Percentiles rank a stretch among this genome's conserved stretches.
Conservation (phyloP, 2,888 invertebrate species). For the Papilio demoleus region DNA sequence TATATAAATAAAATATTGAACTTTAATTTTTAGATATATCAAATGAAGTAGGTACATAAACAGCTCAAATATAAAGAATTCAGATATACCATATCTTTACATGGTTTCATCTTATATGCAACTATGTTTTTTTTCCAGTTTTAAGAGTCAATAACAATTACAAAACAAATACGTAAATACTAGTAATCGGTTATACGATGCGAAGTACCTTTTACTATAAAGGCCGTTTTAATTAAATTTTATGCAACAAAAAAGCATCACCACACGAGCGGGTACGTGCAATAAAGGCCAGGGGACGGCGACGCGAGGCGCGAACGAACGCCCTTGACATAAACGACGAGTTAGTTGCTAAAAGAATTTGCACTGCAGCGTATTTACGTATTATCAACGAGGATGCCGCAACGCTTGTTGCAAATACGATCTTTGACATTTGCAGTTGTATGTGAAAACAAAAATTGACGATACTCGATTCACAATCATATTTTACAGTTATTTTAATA, state of each 20-base stretch:
- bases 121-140: background rate
- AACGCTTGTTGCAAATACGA: constrained; percentile 18
- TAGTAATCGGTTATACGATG: constrained; percentile 21
- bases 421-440: constrained; percentile 23
- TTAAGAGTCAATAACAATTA: background rate
- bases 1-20: background rate
- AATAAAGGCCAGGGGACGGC: constrained; percentile 32
- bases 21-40: background rate
- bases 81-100: background rate
- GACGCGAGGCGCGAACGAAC: constrained; percentile 46
- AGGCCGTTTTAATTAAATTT: constrained; percentile 39
- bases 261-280: constrained; percentile 22
- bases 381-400: constrained; percentile 22
- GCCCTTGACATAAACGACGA: constrained; percentile 55
- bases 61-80: background rate
- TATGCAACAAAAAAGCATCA: constrained; percentile 38
- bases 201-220: constrained; percentile 27
- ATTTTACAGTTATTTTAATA: background rate
- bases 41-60: too few species aligned
- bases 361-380: constrained; percentile 19
- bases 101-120: background rate
- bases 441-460: background rate
- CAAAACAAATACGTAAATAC: constrained; percentile 18
- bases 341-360: constrained; percentile 38
- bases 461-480: background rate